phyloP scores from a whole-genome alignment of 2,797 vertebrate species.

The Cryptoblepharus egeriae region DNA sequence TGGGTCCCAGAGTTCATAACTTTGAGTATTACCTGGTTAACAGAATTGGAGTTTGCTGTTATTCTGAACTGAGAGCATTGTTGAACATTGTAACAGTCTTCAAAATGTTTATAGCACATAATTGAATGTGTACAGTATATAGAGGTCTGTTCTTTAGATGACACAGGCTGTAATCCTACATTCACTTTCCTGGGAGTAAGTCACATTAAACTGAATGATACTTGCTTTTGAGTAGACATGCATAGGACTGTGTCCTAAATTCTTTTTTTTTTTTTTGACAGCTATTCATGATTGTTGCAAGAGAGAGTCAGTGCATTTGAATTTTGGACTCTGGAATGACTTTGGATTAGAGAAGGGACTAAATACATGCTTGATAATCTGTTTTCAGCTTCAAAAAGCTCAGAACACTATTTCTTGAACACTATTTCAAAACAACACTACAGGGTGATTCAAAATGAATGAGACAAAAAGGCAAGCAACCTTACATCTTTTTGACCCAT shows the following conservation, averaged over 20 bases:
- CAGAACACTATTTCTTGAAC: not conserved
- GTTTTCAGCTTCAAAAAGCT: not conserved
- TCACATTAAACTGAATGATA: too few relatives aligned
- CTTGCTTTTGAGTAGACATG: too few relatives aligned
- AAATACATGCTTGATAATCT: not conserved
- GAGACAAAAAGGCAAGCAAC: too few relatives aligned
- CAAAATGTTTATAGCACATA: not conserved
- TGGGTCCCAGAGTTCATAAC: too few relatives aligned
- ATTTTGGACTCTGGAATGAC: not conserved
- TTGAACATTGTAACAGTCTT: not conserved
- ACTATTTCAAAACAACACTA: too few relatives aligned
- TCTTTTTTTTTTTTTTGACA: not conserved
- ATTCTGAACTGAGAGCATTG: not conserved
- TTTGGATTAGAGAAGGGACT: not conserved
- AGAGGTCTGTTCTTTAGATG: not conserved
- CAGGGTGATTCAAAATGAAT: too few relatives aligned
- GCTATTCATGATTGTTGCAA: not conserved
- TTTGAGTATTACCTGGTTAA: not conserved
- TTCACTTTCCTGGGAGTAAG: too few relatives aligned
- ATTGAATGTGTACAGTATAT: not conserved
- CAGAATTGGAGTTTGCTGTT: not conserved
- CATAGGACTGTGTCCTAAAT: too few relatives aligned
- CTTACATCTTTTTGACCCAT: too few relatives aligned
- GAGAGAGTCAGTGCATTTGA: not conserved
- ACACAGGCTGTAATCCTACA: too few relatives aligned